A percentile compares a stretch with the other conserved stretches of the same genome.
These are phyloP conservation scores for Diplogasteroides magnus DNA, from an alignment of 1,140 invertebrate genomes.

Conservation along the genomic window DNA sequence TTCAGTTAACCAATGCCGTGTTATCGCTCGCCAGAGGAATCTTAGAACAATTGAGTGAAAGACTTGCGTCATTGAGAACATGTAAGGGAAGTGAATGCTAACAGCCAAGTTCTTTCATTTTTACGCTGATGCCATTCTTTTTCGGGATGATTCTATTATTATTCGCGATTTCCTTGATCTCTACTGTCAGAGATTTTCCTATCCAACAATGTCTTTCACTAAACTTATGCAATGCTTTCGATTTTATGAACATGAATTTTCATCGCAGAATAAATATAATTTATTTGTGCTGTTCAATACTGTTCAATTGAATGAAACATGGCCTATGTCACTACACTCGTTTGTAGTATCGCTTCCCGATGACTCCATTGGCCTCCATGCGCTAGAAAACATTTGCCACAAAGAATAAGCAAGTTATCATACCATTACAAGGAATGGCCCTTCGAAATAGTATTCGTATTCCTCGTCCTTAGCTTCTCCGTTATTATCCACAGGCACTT, in stretches of 20 bases:
- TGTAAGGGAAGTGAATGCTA: no score
- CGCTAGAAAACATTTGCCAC: conserved; percentile 17
- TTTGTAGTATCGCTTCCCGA: conserved; percentile 33
- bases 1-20: neutral
- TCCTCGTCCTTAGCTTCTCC: conserved; percentile 30
- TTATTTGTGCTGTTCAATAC: no score
- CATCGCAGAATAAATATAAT: no score
- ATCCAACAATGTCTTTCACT: no score
- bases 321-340: conserved; percentile 3
- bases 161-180: no score
- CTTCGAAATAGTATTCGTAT: conserved; percentile 35
- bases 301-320: neutral
- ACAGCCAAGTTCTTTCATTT: neutral
- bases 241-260: no score
- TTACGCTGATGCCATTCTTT: neutral
- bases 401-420: neutral
- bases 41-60: neutral
- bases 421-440: conserved; percentile 30
- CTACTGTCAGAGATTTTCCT: no score
- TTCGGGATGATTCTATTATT: no score
- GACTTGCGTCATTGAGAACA: neutral
- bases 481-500: conserved; percentile 25
- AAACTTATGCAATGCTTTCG: no score
- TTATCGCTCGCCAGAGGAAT: neutral
- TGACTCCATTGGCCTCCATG: conserved; percentile 32